Percentiles rank a stretch among this genome's conserved stretches.
Conservation (phyloP, 2,113 vertebrate genomes). For the Thunnus maccoyii region DNA sequence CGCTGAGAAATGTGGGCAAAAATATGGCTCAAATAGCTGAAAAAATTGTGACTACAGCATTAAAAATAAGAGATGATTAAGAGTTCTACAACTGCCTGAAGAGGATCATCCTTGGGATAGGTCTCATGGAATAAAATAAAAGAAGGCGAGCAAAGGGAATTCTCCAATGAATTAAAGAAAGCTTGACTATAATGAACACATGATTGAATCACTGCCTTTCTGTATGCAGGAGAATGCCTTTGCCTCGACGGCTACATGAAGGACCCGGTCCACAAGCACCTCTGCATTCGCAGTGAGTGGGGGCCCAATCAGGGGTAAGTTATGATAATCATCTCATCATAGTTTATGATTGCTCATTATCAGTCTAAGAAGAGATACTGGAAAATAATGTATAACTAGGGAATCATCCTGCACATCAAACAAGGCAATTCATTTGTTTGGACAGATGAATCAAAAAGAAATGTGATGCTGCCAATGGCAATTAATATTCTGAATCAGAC, state of each 20-base stretch:
- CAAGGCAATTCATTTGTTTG: neutral
- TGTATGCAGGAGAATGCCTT: slow-evolving; percentile 91
- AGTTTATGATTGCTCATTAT: slow-evolving; percentile 42
- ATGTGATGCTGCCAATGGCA: neutral
- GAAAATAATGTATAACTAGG: slow-evolving; percentile 11
- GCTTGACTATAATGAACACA: slow-evolving; percentile 48
- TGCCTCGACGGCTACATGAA: slow-evolving; percentile 98
- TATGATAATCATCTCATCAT: slow-evolving; percentile 43
- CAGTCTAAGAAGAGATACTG: neutral
- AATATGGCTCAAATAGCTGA: neutral
- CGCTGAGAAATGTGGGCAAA: slow-evolving; percentile 3
- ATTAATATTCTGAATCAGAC: slow-evolving; percentile 3
- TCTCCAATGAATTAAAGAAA: slow-evolving; percentile 36
- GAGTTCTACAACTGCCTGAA: slow-evolving; percentile 31
- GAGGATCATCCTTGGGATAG: slow-evolving; percentile 29
- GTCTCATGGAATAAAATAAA: slow-evolving; percentile 29
- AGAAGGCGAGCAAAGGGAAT: slow-evolving; percentile 37
- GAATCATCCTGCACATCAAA: slow-evolving; percentile 26
- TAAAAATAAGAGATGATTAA: slow-evolving; percentile 49
- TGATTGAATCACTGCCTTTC: slow-evolving; percentile 44
- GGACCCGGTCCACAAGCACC: slow-evolving; percentile 97
- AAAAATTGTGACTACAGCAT: slow-evolving; percentile 24
- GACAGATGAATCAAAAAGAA: neutral
- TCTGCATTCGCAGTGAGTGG: slow-evolving; percentile 99
- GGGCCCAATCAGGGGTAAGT: slow-evolving; percentile 98